Percentiles rank a stretch among this genome's conserved stretches.
Conservation (phyloP, 2,113 vertebrate genomes). For the Sturnira hondurensis region DNA sequence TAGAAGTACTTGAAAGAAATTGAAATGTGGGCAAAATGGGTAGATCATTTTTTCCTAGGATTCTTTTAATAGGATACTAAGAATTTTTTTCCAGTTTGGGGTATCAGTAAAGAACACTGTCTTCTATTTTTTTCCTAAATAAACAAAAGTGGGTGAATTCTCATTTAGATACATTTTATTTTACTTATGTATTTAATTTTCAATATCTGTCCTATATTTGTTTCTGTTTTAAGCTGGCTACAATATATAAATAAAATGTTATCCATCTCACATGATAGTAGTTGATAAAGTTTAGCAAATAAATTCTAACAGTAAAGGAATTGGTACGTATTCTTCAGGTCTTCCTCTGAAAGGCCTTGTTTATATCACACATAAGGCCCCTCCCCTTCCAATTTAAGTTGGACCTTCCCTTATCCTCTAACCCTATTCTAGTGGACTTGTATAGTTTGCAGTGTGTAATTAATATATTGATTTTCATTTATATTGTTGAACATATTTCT, state of each 20-base stretch:
- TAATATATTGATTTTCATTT: background rate
- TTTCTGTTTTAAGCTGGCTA: background rate
- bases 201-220: background rate
- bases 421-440: background rate
- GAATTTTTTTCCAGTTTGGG: background rate
- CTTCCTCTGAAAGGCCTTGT: background rate
- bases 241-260: background rate
- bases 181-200: background rate
- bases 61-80: background rate
- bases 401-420: background rate
- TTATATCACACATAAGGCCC: background rate
- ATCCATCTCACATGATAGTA: background rate
- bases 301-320: background rate
- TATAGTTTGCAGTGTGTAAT: background rate
- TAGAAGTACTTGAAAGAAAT: background rate
- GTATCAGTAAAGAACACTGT: background rate
- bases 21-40: background rate
- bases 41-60: background rate
- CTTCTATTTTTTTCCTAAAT: background rate
- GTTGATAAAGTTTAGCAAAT: background rate
- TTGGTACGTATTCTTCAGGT: background rate
- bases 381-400: background rate
- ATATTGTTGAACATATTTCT: background rate
- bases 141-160: background rate
- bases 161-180: background rate